phyloP scores from a whole-genome alignment of 2,113 vertebrate species.

The Martes martes region DNA sequence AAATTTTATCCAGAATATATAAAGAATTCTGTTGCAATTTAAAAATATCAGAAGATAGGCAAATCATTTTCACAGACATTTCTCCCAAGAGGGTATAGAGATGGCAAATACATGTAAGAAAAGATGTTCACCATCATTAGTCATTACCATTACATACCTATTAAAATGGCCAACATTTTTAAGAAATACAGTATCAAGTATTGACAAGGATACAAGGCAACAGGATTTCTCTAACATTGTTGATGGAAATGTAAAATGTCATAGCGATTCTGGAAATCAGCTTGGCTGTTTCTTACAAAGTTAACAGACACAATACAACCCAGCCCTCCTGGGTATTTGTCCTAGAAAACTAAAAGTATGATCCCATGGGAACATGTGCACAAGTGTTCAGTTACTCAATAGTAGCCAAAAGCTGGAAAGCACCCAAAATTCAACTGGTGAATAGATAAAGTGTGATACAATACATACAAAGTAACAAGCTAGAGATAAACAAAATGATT shows the following conservation, averaged over 20 bases:
- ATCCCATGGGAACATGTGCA: not conserved
- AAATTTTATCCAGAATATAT: not conserved
- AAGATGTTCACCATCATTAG: not conserved
- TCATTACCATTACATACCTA: not conserved
- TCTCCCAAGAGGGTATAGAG: not conserved
- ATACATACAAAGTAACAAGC: not conserved
- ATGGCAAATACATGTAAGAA: not conserved
- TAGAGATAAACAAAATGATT: not conserved
- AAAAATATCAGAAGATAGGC: not conserved
- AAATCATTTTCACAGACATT: not conserved
- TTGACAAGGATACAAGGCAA: not conserved
- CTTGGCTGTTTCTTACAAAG: not conserved
- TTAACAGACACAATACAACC: fast-evolving
- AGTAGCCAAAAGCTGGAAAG: not conserved
- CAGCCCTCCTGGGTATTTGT: not conserved
- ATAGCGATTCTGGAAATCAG: not conserved
- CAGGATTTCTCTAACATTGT: not conserved
- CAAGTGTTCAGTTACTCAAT: not conserved
- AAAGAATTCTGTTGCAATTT: not conserved
- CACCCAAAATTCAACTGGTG: not conserved
- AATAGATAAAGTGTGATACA: not conserved
- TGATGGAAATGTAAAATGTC: not conserved
- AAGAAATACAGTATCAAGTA: not conserved
- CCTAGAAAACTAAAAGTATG: not conserved
- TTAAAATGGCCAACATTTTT: not conserved